Conservation (phyloP, 2,888 invertebrate genomes). For the Nemoura dubitans region DNA sequence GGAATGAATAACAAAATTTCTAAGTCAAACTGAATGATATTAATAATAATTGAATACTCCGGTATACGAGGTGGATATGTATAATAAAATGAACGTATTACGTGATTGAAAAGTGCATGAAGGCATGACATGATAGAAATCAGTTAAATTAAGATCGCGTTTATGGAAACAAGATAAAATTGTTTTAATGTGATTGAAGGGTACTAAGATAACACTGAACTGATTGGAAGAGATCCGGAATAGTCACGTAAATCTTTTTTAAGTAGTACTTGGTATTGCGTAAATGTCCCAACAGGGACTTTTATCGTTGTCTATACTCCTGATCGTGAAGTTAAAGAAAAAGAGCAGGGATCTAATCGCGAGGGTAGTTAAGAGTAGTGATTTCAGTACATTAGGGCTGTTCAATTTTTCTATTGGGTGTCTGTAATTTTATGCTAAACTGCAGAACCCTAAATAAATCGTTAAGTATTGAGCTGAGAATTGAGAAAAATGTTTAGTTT, state of each 20-base stretch:
- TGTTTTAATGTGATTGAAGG: conserved; percentile 12
- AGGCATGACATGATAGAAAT: background rate
- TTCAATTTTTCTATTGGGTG: background rate
- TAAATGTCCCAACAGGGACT: background rate
- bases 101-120: background rate
- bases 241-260: background rate
- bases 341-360: background rate
- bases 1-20: background rate
- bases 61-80: background rate
- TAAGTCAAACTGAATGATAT: conserved; percentile 2
- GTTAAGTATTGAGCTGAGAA: background rate
- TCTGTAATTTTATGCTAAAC: background rate
- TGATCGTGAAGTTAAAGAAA: background rate
- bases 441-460: too few relatives aligned
- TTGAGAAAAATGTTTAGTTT: background rate
- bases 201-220: background rate
- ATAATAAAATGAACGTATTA: background rate
- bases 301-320: background rate
- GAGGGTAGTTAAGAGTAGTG: background rate
- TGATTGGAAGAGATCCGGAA: background rate
- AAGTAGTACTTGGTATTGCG: conserved; percentile 5
- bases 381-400: background rate
- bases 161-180: background rate
- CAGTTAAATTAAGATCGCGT: background rate
- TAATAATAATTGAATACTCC: conserved; percentile 12